A percentile compares a stretch with the other conserved stretches of the same genome.
Conservation (phyloP, 1,140 invertebrate species). For the Calosoma granatense region DNA sequence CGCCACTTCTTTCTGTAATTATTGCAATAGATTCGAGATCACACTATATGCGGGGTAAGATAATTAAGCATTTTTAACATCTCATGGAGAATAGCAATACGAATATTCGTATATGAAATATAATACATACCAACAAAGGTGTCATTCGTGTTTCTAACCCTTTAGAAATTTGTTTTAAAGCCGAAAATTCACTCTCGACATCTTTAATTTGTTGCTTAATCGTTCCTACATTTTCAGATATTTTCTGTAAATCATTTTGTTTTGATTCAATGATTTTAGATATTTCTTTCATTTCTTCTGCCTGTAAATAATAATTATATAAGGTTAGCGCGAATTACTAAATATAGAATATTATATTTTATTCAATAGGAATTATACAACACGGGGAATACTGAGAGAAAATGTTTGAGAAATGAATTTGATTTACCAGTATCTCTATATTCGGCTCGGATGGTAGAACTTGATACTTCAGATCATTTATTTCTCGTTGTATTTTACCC, state of each 20-base stretch:
- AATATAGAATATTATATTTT: no score
- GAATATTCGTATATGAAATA: no score
- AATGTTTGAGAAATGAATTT: neutral
- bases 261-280: slow-evolving; percentile 31
- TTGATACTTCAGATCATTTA: neutral
- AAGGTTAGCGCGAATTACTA: no score
- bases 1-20: slow-evolving; percentile 32
- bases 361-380: no score
- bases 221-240: slow-evolving; percentile 18
- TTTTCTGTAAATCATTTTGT: slow-evolving; percentile 23
- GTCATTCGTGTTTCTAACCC: slow-evolving; percentile 31
- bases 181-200: slow-evolving; percentile 27
- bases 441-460: slow-evolving; percentile 18
- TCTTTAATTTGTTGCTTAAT: slow-evolving; percentile 25
- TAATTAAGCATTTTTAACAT: no score
- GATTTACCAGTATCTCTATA: slow-evolving; percentile 24
- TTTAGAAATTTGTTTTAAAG: slow-evolving; percentile 28
- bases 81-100: no score
- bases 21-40: no score
- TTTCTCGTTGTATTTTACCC: neutral
- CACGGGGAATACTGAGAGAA: no score
- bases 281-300: slow-evolving; percentile 35
- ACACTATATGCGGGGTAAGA: no score
- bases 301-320: slow-evolving; percentile 26
- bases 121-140: slow-evolving; percentile 22